Conservation (phyloP, 2,888 invertebrate genomes). For the Amiota minor region DNA sequence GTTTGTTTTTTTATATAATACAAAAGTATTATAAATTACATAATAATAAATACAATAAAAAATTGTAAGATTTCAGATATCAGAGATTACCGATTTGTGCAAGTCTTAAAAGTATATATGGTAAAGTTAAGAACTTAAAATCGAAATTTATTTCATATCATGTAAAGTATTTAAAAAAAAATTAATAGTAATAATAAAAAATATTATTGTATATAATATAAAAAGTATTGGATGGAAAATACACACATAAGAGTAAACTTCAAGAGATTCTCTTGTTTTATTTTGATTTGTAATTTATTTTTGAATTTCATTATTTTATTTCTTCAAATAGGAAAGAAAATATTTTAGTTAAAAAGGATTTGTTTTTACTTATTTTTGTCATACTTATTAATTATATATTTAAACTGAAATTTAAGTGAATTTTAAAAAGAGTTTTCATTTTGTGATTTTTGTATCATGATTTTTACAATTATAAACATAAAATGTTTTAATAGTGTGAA, state of each 20-base stretch:
- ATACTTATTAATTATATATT: neutral
- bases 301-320: too few species aligned
- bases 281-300: too few species aligned
- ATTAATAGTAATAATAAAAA: too few species aligned
- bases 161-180: too few species aligned
- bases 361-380: too few species aligned
- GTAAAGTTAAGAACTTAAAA: too few species aligned
- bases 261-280: too few species aligned
- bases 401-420: neutral
- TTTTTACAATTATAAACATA: neutral
- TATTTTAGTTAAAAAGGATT: too few species aligned
- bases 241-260: neutral
- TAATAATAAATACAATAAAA: constrained; percentile 45
- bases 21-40: constrained; percentile 60
- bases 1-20: constrained; percentile 57
- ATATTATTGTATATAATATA: neutral
- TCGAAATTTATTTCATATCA: too few species aligned
- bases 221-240: constrained; percentile 16
- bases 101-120: too few species aligned
- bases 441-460: neutral
- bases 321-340: too few species aligned
- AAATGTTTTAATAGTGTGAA: neutral
- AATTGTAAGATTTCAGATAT: constrained; percentile 4
- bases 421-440: neutral
- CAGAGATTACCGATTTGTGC: too few species aligned